phyloP scores from a whole-genome alignment of 2,113 vertebrate genomes.

The Trachemys scripta region DNA sequence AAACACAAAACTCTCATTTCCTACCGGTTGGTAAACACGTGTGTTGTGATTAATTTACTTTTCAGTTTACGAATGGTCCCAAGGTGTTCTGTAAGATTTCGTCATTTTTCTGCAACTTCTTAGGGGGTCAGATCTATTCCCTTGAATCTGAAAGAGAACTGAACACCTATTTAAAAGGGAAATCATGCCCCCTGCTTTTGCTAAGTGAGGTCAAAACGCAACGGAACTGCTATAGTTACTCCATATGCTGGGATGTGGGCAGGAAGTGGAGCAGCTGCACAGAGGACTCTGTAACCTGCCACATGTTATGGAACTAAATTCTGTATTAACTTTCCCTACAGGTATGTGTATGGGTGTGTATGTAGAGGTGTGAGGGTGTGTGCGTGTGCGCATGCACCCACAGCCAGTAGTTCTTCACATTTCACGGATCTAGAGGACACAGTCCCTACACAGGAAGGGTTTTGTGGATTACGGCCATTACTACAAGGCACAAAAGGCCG shows the following conservation, averaged over 20 bases:
- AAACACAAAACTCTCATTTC: constrained; percentile 45
- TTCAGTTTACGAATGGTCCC: constrained; percentile 68
- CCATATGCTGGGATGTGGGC: background rate
- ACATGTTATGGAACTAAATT: background rate
- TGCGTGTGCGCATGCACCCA: background rate
- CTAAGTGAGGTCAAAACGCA: constrained; percentile 20
- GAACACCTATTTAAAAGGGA: constrained; percentile 59
- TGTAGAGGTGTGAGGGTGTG: rapidly evolving
- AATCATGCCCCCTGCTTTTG: constrained; percentile 21
- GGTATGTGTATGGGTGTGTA: rapidly evolving
- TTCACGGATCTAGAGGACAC: background rate
- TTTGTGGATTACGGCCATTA: rapidly evolving
- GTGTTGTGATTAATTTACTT: constrained; percentile 54
- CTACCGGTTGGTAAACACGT: constrained; percentile 51
- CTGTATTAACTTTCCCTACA: rapidly evolving
- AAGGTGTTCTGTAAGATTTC: constrained; percentile 57
- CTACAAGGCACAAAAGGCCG: background rate
- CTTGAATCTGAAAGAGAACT: constrained; percentile 59
- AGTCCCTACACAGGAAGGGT: background rate
- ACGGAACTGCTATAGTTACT: background rate
- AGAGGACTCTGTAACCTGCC: background rate
- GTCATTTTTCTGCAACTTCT: constrained; percentile 52
- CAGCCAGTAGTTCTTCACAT: rapidly evolving
- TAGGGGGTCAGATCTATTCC: constrained; percentile 56
- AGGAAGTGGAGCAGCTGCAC: background rate